These are phyloP conservation scores for Cyanocitta stelleri DNA, from an alignment of 2,113 vertebrate genomes.

Conservation along the genomic window DNA sequence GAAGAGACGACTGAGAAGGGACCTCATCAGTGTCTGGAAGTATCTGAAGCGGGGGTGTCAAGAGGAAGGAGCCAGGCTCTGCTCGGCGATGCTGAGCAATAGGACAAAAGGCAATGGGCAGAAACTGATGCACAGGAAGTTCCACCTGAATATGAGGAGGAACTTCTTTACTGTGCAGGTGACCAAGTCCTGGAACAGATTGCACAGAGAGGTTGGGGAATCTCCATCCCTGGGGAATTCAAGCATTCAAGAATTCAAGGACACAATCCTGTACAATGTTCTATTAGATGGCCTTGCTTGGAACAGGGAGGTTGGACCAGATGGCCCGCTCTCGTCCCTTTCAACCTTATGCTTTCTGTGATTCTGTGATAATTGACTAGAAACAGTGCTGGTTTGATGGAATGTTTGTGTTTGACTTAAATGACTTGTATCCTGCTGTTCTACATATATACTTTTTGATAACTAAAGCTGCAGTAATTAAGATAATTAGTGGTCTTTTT, in stretches of 20 bases:
- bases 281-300: not conserved
- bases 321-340: fast-evolving
- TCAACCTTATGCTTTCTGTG: not conserved
- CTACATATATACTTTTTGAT: not conserved
- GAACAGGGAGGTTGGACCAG: not conserved
- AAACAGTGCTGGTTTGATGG: not conserved
- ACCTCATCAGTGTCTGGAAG: not conserved
- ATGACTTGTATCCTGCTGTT: not conserved
- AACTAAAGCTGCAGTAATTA: not conserved
- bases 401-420: not conserved
- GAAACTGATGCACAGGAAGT: not conserved
- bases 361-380: not conserved
- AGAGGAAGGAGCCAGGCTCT: not conserved
- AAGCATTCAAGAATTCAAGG: too few relatives aligned
- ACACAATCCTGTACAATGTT: not conserved
- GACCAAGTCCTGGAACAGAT: not conserved
- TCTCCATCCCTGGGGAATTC: not conserved
- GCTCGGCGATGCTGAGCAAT: fast-evolving
- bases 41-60: fast-evolving
- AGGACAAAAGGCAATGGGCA: not conserved
- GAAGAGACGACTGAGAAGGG: not conserved
- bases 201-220: not conserved
- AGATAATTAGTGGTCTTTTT: not conserved
- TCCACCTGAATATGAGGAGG: not conserved
- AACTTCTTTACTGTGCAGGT: not conserved